phyloP scores from a whole-genome alignment of 2,797 vertebrate species.

The Phaenicophaeus curvirostris region DNA sequence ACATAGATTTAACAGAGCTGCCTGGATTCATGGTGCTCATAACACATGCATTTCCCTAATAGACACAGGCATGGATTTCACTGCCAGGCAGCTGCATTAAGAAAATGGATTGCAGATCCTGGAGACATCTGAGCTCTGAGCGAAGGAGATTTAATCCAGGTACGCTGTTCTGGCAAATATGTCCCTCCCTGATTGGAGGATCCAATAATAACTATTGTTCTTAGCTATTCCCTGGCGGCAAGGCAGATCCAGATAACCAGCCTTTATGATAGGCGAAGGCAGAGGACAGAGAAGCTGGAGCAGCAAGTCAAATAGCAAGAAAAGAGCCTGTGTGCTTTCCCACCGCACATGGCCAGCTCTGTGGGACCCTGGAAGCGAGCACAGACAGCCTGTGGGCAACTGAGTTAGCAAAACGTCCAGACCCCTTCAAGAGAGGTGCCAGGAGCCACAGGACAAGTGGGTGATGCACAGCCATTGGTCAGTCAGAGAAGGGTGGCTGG shows the following conservation, averaged over 20 bases:
- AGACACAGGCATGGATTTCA: constrained; percentile 33
- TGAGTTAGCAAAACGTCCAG: not conserved
- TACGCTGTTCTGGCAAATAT: not conserved
- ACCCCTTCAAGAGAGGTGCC: not conserved
- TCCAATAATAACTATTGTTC: not conserved
- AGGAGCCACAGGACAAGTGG: not conserved
- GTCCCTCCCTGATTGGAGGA: not conserved
- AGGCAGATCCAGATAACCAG: not conserved
- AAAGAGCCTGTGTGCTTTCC: not conserved
- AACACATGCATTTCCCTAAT: constrained; percentile 52
- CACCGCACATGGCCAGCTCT: not conserved
- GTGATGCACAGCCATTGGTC: not conserved
- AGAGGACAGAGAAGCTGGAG: not conserved
- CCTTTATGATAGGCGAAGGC: not conserved
- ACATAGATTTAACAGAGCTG: constrained; percentile 13
- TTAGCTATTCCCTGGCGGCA: not conserved
- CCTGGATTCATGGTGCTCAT: constrained; percentile 1
- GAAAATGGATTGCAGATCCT: constrained; percentile 50
- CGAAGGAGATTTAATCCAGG: constrained; percentile 7
- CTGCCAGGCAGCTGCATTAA: constrained; percentile 41
- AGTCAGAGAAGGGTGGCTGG: not conserved
- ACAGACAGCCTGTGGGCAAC: not conserved
- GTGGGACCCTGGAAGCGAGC: not conserved
- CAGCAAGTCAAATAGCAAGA: not conserved
- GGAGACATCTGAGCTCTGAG: constrained; percentile 8